Evolutionary conservation across 2,797 vertebrate genomes (phyloP).

Genomic region (Antennarius maculatus): DNA sequence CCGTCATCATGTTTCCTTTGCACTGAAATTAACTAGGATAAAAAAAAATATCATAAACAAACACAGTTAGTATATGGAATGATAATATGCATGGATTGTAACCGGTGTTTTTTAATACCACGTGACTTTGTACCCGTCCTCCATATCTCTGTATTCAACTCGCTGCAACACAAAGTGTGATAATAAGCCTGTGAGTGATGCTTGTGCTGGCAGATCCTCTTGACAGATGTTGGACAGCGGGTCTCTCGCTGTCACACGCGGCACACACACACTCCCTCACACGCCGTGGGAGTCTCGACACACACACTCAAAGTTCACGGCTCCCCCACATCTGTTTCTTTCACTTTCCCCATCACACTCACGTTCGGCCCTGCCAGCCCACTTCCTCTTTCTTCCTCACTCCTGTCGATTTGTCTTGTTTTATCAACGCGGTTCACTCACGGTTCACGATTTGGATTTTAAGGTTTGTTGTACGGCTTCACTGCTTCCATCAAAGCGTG

Average conservation of each 20-base stretch:
- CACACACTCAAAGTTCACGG: constrained; percentile 51
- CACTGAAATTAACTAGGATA: background rate
- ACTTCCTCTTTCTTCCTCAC: constrained; percentile 28
- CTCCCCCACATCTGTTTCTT: constrained; percentile 64
- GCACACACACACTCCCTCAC: constrained; percentile 51
- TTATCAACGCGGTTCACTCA: constrained; percentile 32
- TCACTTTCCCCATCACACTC: constrained; percentile 38
- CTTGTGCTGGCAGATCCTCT: constrained; percentile 64
- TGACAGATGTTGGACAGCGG: constrained; percentile 57
- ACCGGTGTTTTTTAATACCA: too few species aligned
- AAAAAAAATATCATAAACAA: background rate
- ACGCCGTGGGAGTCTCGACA: constrained; percentile 49
- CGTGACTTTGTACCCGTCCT: background rate
- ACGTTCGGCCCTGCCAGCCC: constrained; percentile 46
- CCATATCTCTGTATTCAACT: constrained; percentile 20
- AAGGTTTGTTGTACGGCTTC: constrained; percentile 26
- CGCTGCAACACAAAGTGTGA: constrained; percentile 48
- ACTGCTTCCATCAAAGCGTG: constrained; percentile 14
- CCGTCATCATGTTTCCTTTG: background rate
- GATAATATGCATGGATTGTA: too few species aligned
- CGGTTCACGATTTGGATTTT: constrained; percentile 18
- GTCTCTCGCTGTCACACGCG: constrained; percentile 49
- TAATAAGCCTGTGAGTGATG: constrained; percentile 60
- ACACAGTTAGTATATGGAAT: background rate
- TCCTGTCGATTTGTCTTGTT: constrained; percentile 34